Evolutionary conservation across 2,888 invertebrate species (phyloP), one percentile per base, ranked within the genome.

Genomic region (Quadroppia sp.): DNA sequence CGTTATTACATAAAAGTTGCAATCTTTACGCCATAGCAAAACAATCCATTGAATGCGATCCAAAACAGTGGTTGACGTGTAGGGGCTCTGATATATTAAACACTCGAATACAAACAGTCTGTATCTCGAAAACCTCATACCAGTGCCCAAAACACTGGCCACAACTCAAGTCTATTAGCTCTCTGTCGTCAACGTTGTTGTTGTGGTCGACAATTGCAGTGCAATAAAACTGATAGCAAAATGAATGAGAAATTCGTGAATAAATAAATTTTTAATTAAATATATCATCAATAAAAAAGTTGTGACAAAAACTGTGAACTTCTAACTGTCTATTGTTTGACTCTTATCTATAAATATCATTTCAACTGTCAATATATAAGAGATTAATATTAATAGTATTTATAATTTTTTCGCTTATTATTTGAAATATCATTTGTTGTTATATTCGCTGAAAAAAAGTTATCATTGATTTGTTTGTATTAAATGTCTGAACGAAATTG

Each of bases 1-100:
- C 15, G 7, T 59, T 59, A 59, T 59, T 59, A 59, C 59, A 59
- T 59, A 15, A 59, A 59, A 59, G 30, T n/a, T 53, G 53, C 59
- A 59, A 59, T 59, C 59, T 6, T 59, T 59, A 30, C 4, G 45
- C 17, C 23, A 11, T 53, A 48, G 20, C 15, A n/a, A n/a, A 23
- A 4, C 59, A 59, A 30, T 30, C 59, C 59, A 17, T 15, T 59
- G 59, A 59, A 59, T 59, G 30, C 30, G 15, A 15, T 25, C 13
- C 25, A 56, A 7, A 59, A 15, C 45, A 45, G 45, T 45, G 11
- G 28, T 7, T 59, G 59, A 59, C 25, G 30, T 28, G 28, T 30
- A 59, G 13, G 7, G 59, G 28, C 7, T 28, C 3, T 28, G 23
- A 28, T 30, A 59, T 28, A 53, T 17, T 53, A 9, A n/a, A 15